Evolutionary conservation across 2,797 vertebrate species (phyloP).

Genomic region (Chiroxiphia lanceolata): DNA sequence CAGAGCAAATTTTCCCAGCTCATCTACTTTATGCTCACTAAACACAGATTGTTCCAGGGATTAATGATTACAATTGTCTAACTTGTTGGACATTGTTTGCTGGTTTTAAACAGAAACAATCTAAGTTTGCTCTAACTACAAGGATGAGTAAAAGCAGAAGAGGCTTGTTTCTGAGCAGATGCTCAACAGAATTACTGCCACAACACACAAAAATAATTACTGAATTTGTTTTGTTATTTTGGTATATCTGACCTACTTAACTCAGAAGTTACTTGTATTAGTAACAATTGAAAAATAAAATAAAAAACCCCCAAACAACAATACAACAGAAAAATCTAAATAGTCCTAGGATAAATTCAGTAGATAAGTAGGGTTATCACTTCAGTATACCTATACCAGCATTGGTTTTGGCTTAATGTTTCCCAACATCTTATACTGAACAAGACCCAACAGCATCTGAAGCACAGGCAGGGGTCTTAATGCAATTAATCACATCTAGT

Average conservation of each 20-base stretch:
- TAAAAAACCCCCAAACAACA: background rate
- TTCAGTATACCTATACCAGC: background rate
- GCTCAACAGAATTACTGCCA: background rate
- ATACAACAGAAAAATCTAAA: background rate
- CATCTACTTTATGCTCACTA: conserved; percentile 14
- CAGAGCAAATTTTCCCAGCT: conserved; percentile 15
- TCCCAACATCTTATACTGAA: background rate
- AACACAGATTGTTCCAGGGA: conserved; percentile 18
- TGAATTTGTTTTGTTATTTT: background rate
- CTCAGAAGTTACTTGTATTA: background rate
- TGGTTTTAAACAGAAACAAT: conserved; percentile 16
- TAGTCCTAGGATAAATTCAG: background rate
- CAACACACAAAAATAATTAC: background rate
- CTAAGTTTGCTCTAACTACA: background rate
- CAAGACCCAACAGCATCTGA: background rate
- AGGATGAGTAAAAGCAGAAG: background rate
- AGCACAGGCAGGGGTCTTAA: background rate
- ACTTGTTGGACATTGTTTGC: background rate
- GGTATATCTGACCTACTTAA: background rate
- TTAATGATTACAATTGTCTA: conserved; percentile 3
- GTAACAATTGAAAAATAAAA: background rate
- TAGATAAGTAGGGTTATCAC: background rate
- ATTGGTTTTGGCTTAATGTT: background rate
- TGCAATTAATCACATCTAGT: background rate
- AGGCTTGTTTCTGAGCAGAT: conserved; percentile 4